These are phyloP conservation scores for Miichthys miiuy DNA, from an alignment of 2,797 vertebrate species.

Conservation along the genomic window DNA sequence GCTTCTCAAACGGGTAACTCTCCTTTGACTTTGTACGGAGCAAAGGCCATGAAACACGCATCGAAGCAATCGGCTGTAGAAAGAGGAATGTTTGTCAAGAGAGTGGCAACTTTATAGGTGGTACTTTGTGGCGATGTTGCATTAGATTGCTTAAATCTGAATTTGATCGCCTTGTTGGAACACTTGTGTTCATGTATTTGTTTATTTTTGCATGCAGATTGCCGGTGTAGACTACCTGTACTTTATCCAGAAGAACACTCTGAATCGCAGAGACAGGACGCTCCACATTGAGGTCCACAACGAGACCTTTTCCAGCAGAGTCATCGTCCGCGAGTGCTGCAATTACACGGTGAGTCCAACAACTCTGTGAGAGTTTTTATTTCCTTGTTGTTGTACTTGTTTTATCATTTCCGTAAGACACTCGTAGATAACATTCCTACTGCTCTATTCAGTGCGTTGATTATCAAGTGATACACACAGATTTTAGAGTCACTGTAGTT, in stretches of 20 bases:
- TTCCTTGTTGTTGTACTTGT: neutral
- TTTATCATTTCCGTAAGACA: neutral
- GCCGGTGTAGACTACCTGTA: slow-evolving; percentile 97
- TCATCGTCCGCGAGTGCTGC: slow-evolving; percentile 91
- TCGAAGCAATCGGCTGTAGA: slow-evolving; percentile 2
- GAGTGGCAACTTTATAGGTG: neutral
- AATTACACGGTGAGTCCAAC: slow-evolving; percentile 88
- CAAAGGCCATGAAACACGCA: neutral
- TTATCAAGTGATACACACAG: slow-evolving; percentile 15
- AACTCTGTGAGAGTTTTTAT: slow-evolving; percentile 1
- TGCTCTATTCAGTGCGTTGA: slow-evolving; percentile 2
- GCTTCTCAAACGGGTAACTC: slow-evolving; percentile 92
- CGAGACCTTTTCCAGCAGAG: slow-evolving; percentile 94
- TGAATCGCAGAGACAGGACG: slow-evolving; percentile 91
- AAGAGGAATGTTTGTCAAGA: neutral
- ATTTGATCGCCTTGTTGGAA: neutral
- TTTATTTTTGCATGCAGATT: slow-evolving; percentile 82
- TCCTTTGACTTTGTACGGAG: neutral
- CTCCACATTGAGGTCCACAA: slow-evolving; percentile 94
- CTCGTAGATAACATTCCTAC: neutral
- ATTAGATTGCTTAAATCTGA: neutral
- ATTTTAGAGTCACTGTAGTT: slow-evolving; percentile 15
- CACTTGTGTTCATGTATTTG: neutral
- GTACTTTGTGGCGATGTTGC: neutral
- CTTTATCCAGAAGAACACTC: slow-evolving; percentile 94